phyloP scores from a whole-genome alignment of 2,797 vertebrate species.

The Hyperoplus immaculatus region DNA sequence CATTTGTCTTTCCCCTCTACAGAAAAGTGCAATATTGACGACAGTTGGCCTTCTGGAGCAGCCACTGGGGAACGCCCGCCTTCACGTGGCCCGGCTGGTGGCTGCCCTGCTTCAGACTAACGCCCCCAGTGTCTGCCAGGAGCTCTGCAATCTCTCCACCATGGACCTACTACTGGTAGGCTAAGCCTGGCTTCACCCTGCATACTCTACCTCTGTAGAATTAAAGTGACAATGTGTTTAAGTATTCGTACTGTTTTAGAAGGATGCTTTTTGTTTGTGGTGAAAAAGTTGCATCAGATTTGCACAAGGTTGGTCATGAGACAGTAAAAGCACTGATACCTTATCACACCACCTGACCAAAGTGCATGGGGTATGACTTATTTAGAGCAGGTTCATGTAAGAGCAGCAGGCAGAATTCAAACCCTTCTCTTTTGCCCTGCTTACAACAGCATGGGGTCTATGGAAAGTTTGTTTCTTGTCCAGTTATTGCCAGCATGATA shows the following conservation, averaged over 20 bases:
- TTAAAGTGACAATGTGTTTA: neutral
- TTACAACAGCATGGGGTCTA: neutral
- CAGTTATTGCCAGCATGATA: neutral
- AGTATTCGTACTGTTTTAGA: neutral
- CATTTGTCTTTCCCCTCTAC: constrained; percentile 8
- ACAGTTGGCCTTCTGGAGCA: constrained; percentile 96
- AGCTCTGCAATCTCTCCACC: constrained; percentile 93
- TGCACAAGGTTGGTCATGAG: constrained; percentile 27
- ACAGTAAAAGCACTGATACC: constrained; percentile 11
- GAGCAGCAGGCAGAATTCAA: neutral
- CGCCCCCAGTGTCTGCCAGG: constrained; percentile 91
- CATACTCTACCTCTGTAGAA: neutral
- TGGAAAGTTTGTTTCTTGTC: neutral
- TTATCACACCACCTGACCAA: constrained; percentile 41
- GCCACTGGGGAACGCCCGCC: constrained; percentile 95
- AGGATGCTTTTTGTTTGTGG: neutral
- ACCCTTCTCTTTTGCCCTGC: neutral
- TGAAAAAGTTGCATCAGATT: constrained; percentile 21
- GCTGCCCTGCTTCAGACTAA: constrained; percentile 94
- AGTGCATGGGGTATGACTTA: constrained; percentile 29
- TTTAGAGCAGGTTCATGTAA: constrained; percentile 21
- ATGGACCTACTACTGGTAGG: constrained; percentile 95
- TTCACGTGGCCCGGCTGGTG: constrained; percentile 93
- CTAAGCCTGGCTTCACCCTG: neutral
- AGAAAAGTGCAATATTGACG: constrained; percentile 95